Base-by-base conservation (phyloP, 2,797 vertebrate species). In the Diplodus puntazzo region DNA sequence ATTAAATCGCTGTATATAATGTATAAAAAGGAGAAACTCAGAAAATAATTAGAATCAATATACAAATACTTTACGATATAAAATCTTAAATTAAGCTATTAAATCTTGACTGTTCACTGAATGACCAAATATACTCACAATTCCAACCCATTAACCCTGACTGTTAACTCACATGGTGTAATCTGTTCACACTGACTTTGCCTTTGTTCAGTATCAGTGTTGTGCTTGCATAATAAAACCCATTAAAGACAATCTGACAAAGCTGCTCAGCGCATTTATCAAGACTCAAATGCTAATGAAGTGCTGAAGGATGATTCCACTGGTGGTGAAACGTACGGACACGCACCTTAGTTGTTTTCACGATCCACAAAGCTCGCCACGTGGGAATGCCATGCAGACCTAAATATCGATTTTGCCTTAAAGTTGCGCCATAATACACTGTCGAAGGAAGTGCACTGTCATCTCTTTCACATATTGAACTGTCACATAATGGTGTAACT, bases 381-480 rank as follows among this genome's bases (percentile, higher is more conserved):
- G 52, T 34, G 55, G 49, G 46, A 78, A 82, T 21, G 39, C 27
- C 39, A 25, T 45, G 45, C 42, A 55, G 20, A 76, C 57, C 79
- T 34, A 67, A 66, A 34, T 55, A 27, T 84, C 39, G 14, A 30
- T 72, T 83, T 91, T 89, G 86, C 88, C 86, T 87, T 89, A 88
- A 87, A 79, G 71, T 79, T 84, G 69, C 45, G 8, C 53, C 58
- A 46, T 64, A 62, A 76, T 18, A 73, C 60, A 46, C 49, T 27
- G 64, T 70, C 42, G 18, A 58, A 60, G 23, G n/a, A 79, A 43
- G 58, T 49, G 59, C 49, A 65, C 27, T 3, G 58, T 59, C 42
- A 67, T 54, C 58, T 71, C 39, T 53, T 67, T 73, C 50, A n/a
- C 14, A 58, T 50, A 57, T 34, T 48, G 8, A 70, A 54, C 46